Conservation (phyloP, 2,797 vertebrate species). For the Phalloptychus januarius region DNA sequence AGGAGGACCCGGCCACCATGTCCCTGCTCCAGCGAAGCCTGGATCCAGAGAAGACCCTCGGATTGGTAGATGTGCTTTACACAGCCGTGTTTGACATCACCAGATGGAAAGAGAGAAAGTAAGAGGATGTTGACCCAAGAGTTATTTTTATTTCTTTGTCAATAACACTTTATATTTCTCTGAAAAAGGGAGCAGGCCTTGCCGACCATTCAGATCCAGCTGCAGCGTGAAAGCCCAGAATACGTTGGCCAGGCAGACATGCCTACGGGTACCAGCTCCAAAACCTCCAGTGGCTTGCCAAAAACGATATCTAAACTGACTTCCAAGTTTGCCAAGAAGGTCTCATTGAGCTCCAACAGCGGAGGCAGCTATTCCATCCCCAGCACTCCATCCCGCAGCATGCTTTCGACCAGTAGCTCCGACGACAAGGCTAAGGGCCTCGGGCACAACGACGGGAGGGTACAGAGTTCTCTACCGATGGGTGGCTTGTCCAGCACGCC, state of each 20-base stretch:
- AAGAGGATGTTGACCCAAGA: constrained; percentile 45
- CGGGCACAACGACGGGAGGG: constrained; percentile 78
- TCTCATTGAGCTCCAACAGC: constrained; percentile 86
- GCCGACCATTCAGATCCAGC: constrained; percentile 96
- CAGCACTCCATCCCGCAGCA: constrained; percentile 89
- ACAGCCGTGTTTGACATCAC: constrained; percentile 93
- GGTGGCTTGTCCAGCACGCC: constrained; percentile 82
- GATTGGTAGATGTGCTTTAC: constrained; percentile 95
- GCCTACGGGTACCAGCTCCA: constrained; percentile 87
- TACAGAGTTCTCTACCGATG: constrained; percentile 89
- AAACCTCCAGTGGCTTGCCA: constrained; percentile 91
- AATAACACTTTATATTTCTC: constrained; percentile 4
- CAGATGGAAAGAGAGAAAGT: constrained; percentile 96
- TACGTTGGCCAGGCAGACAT: constrained; percentile 87
- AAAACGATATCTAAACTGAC: constrained; percentile 98
- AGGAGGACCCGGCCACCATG: constrained; percentile 99
- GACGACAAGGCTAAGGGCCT: constrained; percentile 80
- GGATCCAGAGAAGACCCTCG: constrained; percentile 96
- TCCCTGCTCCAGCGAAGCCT: constrained; percentile 96
- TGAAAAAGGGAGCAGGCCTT: constrained; percentile 89
- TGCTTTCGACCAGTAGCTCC: constrained; percentile 79
- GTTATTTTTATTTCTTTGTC: not conserved
- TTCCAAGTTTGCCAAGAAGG: constrained; percentile 96
- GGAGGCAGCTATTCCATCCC: constrained; percentile 92
- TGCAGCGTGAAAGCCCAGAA: constrained; percentile 92